Conservation (phyloP, 2,113 vertebrate genomes). For the Scophthalmus maximus region DNA sequence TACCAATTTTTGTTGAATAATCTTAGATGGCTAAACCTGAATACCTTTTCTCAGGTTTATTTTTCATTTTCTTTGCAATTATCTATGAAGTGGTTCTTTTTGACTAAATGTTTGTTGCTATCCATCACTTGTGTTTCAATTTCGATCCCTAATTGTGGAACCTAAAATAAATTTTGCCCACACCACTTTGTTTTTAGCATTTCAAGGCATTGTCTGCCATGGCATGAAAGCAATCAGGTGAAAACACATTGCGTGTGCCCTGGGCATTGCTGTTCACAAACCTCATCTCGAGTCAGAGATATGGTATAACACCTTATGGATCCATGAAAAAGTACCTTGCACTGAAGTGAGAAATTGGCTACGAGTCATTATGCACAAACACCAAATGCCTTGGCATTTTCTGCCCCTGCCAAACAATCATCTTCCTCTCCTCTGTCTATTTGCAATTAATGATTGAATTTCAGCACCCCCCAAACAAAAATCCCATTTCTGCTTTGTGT, state of each 20-base stretch:
- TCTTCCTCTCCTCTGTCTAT: constrained; percentile 79
- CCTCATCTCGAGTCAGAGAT: constrained; percentile 74
- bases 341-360: constrained; percentile 80
- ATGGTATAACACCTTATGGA: constrained; percentile 73
- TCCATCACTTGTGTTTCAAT: constrained; percentile 38
- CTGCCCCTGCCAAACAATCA: constrained; percentile 79
- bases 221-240: constrained; percentile 72
- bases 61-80: background rate
- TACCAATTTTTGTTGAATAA: too few species aligned
- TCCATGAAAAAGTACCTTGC: constrained; percentile 75
- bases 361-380: constrained; percentile 81
- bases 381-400: constrained; percentile 78
- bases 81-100: constrained; percentile 15
- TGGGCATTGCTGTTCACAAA: constrained; percentile 67
- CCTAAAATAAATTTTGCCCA: constrained; percentile 38
- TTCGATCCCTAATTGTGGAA: constrained; percentile 32
- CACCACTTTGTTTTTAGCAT: constrained; percentile 47
- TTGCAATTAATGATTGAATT: constrained; percentile 84
- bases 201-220: constrained; percentile 54
- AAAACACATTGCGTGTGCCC: constrained; percentile 72
- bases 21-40: background rate
- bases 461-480: constrained; percentile 65
- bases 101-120: constrained; percentile 15
- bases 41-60: too few species aligned
- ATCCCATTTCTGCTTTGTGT: constrained; percentile 78